Evolutionary conservation across 53 echinoderm and acorn worm genomes (phyloP), one percentile per base, ranked within the genome.

Genomic region (Actinopyga echinites): DNA sequence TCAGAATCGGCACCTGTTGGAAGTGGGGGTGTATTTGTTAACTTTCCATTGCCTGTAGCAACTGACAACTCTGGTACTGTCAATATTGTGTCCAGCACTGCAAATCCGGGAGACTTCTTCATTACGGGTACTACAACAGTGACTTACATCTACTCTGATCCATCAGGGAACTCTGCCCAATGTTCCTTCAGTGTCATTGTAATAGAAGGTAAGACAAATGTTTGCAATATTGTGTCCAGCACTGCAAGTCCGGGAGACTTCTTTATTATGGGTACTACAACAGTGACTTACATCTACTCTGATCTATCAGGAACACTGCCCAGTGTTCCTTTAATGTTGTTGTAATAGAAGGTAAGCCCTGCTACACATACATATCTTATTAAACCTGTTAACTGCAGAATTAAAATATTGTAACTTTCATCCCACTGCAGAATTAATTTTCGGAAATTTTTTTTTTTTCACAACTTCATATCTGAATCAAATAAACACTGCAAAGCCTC

Each of bases 181-280:
- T 85, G 90, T 64, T 33, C 77, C 19, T 85, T 90, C 33, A 55
- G 7, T 54, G 74, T 88, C 20, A 45, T 60, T 37, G 83, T 88
- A 1, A 52, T 19, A 8, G 77, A 75, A 53, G 68, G 88, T 83
- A 68, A 77, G 88, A 17, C 17, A 1, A 49, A 40, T 40, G 10
- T n/a, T n/a, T n/a, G n/a, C 64, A 31, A 15, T 9, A 8, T 71
- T 30, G 31, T 71, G 19, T 44, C 56, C 56, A 33, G 82, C 30
- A 86, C 82, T 21, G 5, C 44, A 10, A 37, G 20, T 20, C 61
- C 85, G 4, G 90, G 90, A 65, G 52, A 54, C n/a, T 23, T 81
- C 15, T 85, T 86, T 26, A 0, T 2, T 17, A 75, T 32, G 0
- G 86, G 90, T 8, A 31, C 53, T 21, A 85, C 78, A 20, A 56